Base-by-base conservation (phyloP, 2,113 vertebrate species). In the Butastur rufipennis region DNA sequence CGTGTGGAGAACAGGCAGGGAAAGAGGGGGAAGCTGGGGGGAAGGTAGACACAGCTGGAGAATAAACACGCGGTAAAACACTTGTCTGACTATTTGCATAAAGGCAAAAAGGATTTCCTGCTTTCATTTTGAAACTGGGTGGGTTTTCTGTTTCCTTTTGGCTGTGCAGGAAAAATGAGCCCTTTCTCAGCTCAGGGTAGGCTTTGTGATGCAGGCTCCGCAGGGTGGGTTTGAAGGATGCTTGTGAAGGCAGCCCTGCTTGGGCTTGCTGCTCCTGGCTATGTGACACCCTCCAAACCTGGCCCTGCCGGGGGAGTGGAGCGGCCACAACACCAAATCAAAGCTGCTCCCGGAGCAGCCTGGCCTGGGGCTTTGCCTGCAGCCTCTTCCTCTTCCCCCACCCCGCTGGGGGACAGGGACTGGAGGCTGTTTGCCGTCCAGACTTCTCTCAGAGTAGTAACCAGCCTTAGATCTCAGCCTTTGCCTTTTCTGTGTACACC, bases 101-200 rank as follows among this genome's bases (percentile, higher is more conserved):
- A 82, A 93, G 56, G 65, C 88, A 34, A 45, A 90, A 86, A 81
- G 47, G n/a, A 61, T 94, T 96, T 94, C 75, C 80, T 92, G 62
- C 2, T 0, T 67, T 82, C 47, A 22, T 79, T 90, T 81, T 88
- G 74, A 88, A 86, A 79, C 52, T 17, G 48, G 20, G 22, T 32
- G 61, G 36, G 16, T 8, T 25, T 43, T 58, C 38, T 45, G 15
- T 47, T 85, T 85, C 56, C 19, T 43, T 11, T 9, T 70, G 27
- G 53, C 56, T 79, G 55, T 34, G 42, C 42, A 63, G 61, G 56
- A 58, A 42, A 63, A 56, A 50, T 8, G 11, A 91, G 66, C 32
- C 17, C 12, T 86, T 82, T 43, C 71, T 86, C 80, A 8, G 59
- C 38, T 72, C 4, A 0, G 70, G 38, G 48, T 78, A 85, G 26